phyloP scores from a whole-genome alignment of 1,140 invertebrate genomes.

The Trachelipus rathkii region DNA sequence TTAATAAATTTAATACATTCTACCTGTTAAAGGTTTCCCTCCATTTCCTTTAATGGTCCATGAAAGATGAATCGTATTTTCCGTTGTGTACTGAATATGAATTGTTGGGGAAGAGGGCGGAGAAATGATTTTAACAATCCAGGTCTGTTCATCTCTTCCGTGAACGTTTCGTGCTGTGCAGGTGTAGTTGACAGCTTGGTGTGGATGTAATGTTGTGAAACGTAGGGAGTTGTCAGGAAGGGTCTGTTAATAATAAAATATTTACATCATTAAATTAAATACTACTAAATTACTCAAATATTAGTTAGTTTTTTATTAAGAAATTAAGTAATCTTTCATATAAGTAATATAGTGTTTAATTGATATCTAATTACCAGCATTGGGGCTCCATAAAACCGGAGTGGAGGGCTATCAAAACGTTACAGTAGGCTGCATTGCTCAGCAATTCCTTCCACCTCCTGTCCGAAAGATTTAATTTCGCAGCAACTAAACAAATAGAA shows the following conservation, averaged over 20 bases:
- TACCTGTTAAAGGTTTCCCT: conserved; percentile 40
- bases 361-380: conserved; percentile 9
- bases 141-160: conserved; percentile 31
- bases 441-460: conserved; percentile 56
- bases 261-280: not conserved
- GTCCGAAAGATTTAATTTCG: conserved; percentile 35
- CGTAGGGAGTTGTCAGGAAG: conserved; percentile 33
- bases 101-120: conserved; percentile 36
- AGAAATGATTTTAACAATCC: conserved; percentile 34
- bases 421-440: conserved; percentile 71
- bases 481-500: conserved; percentile 23
- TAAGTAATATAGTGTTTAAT: too few species aligned
- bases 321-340: too few species aligned
- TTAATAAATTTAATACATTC: not conserved
- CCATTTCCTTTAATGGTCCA: conserved; percentile 32
- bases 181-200: conserved; percentile 50
- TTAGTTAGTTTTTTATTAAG: too few species aligned
- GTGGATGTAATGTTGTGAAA: conserved; percentile 36
- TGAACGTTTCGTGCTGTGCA: conserved; percentile 49
- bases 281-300: too few species aligned
- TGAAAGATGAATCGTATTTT: conserved; percentile 37
- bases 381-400: conserved; percentile 57
- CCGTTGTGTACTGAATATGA: conserved; percentile 36
- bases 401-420: conserved; percentile 81
- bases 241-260: not conserved